Conservation (phyloP, 2,888 invertebrate species). For the Myopa testacea region DNA sequence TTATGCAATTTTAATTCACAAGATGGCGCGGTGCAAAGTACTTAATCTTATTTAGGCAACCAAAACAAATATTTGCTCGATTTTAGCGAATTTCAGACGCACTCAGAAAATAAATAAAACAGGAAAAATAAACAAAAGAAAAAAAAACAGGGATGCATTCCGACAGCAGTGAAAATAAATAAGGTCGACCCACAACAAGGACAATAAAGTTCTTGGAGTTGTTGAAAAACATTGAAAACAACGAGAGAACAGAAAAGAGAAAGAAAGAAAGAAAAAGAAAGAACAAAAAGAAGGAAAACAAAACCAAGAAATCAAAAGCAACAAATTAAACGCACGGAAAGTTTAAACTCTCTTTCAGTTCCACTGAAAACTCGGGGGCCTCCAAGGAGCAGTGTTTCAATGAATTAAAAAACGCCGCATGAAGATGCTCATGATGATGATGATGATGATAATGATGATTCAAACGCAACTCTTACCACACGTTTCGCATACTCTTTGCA, state of each 20-base stretch:
- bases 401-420: background rate
- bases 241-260: background rate
- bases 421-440: background rate
- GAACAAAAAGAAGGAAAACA: no score
- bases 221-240: background rate
- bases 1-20: background rate
- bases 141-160: background rate
- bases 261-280: no score
- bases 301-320: no score
- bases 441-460: background rate
- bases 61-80: slow-evolving; percentile 10
- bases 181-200: background rate
- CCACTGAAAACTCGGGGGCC: no score
- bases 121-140: background rate
- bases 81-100: background rate
- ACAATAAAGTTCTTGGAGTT: slow-evolving; percentile 3
- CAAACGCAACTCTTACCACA: background rate
- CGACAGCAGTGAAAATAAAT: background rate
- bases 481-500: background rate
- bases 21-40: background rate
- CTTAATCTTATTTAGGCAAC: slow-evolving; percentile 9
- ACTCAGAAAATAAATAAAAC: background rate
- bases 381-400: background rate
- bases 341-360: background rate
- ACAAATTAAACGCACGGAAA: background rate